A percentile compares a stretch with the other conserved stretches of the same genome.
Evolutionary conservation across 1,140 invertebrate species (phyloP).

Genomic region (Drosophila bocqueti): DNA sequence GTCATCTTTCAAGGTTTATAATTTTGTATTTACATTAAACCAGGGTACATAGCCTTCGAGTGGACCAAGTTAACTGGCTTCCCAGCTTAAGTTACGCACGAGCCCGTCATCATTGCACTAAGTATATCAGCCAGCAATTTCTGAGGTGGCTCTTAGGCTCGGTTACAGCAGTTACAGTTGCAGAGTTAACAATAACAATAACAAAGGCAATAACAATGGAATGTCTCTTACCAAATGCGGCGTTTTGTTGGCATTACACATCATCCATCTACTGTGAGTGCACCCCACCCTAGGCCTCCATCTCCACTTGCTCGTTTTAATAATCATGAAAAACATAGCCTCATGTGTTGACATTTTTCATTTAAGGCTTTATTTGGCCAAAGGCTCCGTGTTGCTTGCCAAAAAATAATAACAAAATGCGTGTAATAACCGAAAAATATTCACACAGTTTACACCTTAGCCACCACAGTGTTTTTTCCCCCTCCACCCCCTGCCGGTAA

Average conservation of each 20-base stretch:
- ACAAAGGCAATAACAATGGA: conserved; percentile 53
- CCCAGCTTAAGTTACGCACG: conserved; percentile 46
- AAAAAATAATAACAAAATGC: conserved; percentile 67
- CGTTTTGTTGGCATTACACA: conserved; percentile 78
- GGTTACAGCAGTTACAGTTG: conserved; percentile 41
- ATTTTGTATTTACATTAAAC: not conserved
- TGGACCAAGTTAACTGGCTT: not conserved
- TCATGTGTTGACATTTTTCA: conserved; percentile 76
- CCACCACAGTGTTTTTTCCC: not conserved
- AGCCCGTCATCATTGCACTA: conserved; percentile 43
- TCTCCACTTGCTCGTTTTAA: conserved; percentile 63
- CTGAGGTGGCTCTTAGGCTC: conserved; percentile 39
- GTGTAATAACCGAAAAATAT: conserved; percentile 79
- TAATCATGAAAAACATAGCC: conserved; percentile 61
- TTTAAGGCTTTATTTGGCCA: conserved; percentile 72
- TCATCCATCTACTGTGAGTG: conserved; percentile 36
- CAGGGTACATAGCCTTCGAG: not conserved
- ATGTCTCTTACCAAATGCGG: conserved; percentile 72
- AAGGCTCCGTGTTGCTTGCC: conserved; percentile 63
- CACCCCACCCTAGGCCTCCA: conserved; percentile 36
- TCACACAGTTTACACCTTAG: conserved; percentile 73
- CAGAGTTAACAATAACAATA: conserved; percentile 26
- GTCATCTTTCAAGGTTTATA: not conserved
- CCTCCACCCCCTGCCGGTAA: conserved; percentile 19
- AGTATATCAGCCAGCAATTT: conserved; percentile 43